Conservation (phyloP, 2,888 invertebrate genomes). For the Campoletis raptor region DNA sequence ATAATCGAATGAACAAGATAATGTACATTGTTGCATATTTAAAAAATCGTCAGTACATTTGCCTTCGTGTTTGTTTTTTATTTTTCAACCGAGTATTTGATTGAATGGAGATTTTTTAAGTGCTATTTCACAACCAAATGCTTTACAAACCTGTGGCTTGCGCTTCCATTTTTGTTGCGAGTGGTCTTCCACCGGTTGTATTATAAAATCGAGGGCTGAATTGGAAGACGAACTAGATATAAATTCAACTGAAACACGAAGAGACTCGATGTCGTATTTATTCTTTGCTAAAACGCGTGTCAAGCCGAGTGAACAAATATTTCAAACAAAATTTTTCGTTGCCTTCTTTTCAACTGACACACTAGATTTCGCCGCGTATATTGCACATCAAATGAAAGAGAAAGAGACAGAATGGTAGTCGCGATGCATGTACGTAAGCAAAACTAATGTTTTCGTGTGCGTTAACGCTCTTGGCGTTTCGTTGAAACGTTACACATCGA, state of each 20-base stretch:
- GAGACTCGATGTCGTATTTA: background rate
- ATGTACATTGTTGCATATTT: conserved; percentile 56
- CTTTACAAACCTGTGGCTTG: background rate
- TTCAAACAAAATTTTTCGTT: background rate
- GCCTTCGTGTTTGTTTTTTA: background rate
- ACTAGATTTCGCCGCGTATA: background rate
- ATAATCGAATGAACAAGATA: conserved; percentile 59
- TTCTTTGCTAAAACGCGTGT: background rate
- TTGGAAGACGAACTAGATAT: background rate
- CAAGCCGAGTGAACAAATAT: background rate
- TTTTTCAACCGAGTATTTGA: background rate
- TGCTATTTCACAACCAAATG: background rate
- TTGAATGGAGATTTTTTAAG: background rate
- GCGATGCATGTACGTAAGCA: background rate
- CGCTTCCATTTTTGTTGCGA: background rate
- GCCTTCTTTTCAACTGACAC: background rate
- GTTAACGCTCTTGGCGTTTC: conserved; percentile 42
- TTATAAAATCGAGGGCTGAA: background rate
- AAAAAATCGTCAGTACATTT: conserved; percentile 19
- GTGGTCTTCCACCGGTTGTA: background rate
- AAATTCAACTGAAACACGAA: background rate
- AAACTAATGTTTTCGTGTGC: conserved; percentile 21
- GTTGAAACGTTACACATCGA: conserved; percentile 41
- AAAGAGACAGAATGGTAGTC: background rate
- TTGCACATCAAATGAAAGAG: background rate